Percentiles rank a stretch among this genome's conserved stretches.
Evolutionary conservation across 2,888 invertebrate species (phyloP).

Genomic region (Branchellion lobata): DNA sequence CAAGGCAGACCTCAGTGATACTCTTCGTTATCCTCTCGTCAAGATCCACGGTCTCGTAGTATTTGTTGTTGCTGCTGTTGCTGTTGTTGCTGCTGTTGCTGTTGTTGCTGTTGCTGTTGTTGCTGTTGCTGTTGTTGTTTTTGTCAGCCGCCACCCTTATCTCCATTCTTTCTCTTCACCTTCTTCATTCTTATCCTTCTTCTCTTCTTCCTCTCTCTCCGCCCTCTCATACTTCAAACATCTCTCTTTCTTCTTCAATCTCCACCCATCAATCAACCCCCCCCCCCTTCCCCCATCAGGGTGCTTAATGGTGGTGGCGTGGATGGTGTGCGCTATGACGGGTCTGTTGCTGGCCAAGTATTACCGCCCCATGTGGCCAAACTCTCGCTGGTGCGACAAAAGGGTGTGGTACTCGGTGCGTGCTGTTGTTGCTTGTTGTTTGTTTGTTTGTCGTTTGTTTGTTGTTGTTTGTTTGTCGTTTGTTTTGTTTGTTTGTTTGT

Average conservation of each 20-base stretch:
- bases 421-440: too few relatives aligned
- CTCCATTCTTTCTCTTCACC: too few relatives aligned
- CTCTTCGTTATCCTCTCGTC: constrained; percentile 58
- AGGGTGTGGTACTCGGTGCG: constrained; percentile 61
- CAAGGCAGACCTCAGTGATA: constrained; percentile 49
- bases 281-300: constrained; percentile 53
- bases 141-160: too few relatives aligned
- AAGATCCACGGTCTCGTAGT: constrained; percentile 60
- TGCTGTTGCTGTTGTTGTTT: too few relatives aligned
- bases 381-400: constrained; percentile 55
- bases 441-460: too few relatives aligned
- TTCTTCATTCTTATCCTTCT: neutral
- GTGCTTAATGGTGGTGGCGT: constrained; percentile 60
- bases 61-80: neutral
- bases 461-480: too few relatives aligned
- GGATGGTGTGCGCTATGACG: constrained; percentile 60
- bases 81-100: neutral
- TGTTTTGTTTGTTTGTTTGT: too few relatives aligned
- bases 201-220: too few relatives aligned
- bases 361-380: constrained; percentile 61
- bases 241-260: too few relatives aligned
- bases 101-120: too few relatives aligned
- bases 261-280: neutral
- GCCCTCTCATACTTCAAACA: too few relatives aligned
- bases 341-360: constrained; percentile 60